phyloP scores from a whole-genome alignment of 2,888 invertebrate genomes.

The Chouioia cunea region DNA sequence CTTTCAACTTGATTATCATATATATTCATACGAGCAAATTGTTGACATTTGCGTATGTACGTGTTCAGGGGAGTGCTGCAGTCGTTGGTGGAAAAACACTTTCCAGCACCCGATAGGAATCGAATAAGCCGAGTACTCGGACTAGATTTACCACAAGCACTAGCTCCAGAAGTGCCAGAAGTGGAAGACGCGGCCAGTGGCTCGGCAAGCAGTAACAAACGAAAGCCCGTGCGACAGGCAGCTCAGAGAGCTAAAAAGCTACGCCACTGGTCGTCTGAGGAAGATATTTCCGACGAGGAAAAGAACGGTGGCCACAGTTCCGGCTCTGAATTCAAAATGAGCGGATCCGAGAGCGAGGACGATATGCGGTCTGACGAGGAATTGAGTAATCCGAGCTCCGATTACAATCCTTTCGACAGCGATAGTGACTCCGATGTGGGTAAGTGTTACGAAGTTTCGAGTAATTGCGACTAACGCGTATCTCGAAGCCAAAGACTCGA shows the following conservation, averaged over 20 bases:
- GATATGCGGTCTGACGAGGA: slow-evolving; percentile 66
- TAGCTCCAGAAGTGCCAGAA: slow-evolving; percentile 66
- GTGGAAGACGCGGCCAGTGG: slow-evolving; percentile 65
- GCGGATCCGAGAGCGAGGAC: slow-evolving; percentile 67
- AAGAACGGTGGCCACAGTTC: slow-evolving; percentile 65
- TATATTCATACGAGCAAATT: background rate
- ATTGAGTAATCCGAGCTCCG: slow-evolving; percentile 79
- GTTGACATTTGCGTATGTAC: background rate
- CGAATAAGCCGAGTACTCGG: slow-evolving; percentile 84
- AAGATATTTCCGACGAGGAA: slow-evolving; percentile 74
- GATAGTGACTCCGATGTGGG: slow-evolving; percentile 86
- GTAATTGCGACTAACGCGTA: no score
- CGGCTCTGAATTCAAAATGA: slow-evolving; percentile 73
- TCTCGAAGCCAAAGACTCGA: no score
- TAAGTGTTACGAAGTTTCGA: slow-evolving; percentile 59
- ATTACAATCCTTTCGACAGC: slow-evolving; percentile 93
- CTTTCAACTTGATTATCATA: no score
- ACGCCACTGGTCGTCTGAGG: slow-evolving; percentile 69
- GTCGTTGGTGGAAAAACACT: slow-evolving; percentile 97
- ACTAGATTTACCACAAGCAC: slow-evolving; percentile 40
- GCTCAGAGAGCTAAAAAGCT: slow-evolving; percentile 74
- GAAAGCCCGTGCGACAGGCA: slow-evolving; percentile 75
- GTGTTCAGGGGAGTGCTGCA: slow-evolving; percentile 89
- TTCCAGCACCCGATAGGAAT: slow-evolving; percentile 94
- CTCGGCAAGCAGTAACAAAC: slow-evolving; percentile 68